Base-by-base conservation (phyloP, 2,113 vertebrate genomes). In the Psilopsiagon aymara region DNA sequence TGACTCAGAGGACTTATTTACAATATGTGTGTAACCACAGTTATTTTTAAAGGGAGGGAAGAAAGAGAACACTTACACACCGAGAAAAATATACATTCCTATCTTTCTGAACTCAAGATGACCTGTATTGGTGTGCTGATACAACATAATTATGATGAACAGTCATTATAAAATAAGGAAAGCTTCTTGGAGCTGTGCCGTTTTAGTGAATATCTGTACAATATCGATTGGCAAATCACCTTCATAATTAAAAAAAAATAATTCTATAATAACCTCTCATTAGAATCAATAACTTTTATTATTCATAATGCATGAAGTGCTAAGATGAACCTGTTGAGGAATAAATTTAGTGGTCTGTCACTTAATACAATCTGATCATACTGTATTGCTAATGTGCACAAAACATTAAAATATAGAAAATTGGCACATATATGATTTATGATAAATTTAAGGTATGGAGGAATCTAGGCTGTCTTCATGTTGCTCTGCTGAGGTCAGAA, bases 241-340 rank as follows among this genome's bases (percentile, higher is more conserved):
- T 94, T 79, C 74, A 92, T 52, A 92, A 90, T 39, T 70, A 59
- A 95, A 92, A 74, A 92, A 93, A 76, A 77, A 37, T 94, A 94
- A 97, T 84, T 25, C 79, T 96, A 35, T 93, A 95, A 97, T 97
- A 97, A 96, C 96, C 64, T 96, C 70, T 94, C 92, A 92, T 96
- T 97, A 97, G n/a, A 96, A 97, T 98, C 96, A 96, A 97, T 98
- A 97, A 46, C 71, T 86, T 97, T 98, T 98, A 97, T 97, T 97
- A 97, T 97, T 97, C 92, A 94, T 95, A 96, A 92, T 51, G 21
- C 43, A 95, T 57, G 70, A 74, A 94, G 66, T 90, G 70, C 44
- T 94, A 93, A 96, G 94, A 97, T 94, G 82, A 97, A 96, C 86
- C 28, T 43, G 49, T 74, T 92, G 39, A 92, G 62, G 70, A 89